Evolutionary conservation across 1,140 invertebrate species (phyloP).

Genomic region (Eupristina koningsbergeri): DNA sequence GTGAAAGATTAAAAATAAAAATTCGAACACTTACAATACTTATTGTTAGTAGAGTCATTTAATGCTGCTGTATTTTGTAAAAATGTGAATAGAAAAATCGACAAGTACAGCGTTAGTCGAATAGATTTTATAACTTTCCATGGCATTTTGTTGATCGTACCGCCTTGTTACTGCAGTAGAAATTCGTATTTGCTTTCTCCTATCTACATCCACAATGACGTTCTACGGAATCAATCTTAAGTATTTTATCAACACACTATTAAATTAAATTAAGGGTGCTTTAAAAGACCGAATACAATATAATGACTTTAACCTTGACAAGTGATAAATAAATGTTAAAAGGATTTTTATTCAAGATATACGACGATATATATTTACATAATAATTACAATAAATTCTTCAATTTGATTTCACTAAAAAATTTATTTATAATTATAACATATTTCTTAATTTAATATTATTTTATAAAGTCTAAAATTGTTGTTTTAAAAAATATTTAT

Average conservation of each 20-base stretch:
- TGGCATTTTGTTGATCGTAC: neutral
- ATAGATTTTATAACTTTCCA: neutral
- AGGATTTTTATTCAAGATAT: neutral
- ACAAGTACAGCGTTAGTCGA: neutral
- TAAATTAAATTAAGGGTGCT: neutral
- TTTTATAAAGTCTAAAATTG: too few species aligned
- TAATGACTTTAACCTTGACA: neutral
- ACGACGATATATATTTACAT: neutral
- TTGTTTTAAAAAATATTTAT: too few species aligned
- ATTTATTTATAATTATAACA: too few species aligned
- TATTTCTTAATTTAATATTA: too few species aligned
- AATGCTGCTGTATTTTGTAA: neutral
- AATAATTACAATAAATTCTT: neutral
- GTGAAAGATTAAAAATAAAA: neutral
- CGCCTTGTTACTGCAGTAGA: neutral
- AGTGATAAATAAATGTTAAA: neutral
- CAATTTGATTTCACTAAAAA: too few species aligned
- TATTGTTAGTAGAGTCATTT: neutral
- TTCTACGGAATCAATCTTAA: slow-evolving; percentile 11
- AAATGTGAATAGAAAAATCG: neutral
- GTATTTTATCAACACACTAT: slow-evolving; percentile 24
- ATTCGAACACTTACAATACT: slow-evolving; percentile 1
- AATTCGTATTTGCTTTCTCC: neutral
- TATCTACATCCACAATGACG: neutral
- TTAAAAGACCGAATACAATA: neutral